These are phyloP conservation scores for Atta texana DNA, from an alignment of 1,140 invertebrate genomes.

Conservation along the genomic window DNA sequence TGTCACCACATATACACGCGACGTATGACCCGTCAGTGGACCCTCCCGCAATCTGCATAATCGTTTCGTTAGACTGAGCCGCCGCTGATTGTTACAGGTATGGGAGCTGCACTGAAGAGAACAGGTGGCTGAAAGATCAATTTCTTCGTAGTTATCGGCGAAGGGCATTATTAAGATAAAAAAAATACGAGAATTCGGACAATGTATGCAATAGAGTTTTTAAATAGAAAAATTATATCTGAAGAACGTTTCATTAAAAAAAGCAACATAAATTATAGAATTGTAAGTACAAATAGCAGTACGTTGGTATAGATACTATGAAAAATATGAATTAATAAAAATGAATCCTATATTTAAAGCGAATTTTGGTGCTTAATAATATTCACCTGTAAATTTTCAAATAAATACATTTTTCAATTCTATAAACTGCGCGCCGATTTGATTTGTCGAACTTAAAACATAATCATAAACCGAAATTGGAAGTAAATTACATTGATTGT, in stretches of 20 bases:
- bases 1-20: constrained; percentile 79
- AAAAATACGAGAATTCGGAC: background rate
- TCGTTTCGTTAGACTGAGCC: constrained; percentile 75
- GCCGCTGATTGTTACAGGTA: constrained; percentile 76
- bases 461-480: too few relatives aligned
- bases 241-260: background rate
- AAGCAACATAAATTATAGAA: background rate
- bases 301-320: background rate
- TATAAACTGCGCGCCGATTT: too few relatives aligned
- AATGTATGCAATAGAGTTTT: background rate
- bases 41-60: constrained; percentile 79
- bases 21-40: constrained; percentile 78
- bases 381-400: too few relatives aligned
- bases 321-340: too few relatives aligned
- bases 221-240: background rate
- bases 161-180: constrained; percentile 11
- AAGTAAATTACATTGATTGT: too few relatives aligned
- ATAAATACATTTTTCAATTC: too few relatives aligned
- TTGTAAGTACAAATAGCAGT: background rate
- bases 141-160: constrained; percentile 44
- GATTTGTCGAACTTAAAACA: too few relatives aligned
- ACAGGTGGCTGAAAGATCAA: constrained; percentile 77
- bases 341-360: too few relatives aligned
- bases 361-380: too few relatives aligned
- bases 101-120: constrained; percentile 70